Conservation (phyloP, 2,797 vertebrate genomes). For the Semotilus atromaculatus region DNA sequence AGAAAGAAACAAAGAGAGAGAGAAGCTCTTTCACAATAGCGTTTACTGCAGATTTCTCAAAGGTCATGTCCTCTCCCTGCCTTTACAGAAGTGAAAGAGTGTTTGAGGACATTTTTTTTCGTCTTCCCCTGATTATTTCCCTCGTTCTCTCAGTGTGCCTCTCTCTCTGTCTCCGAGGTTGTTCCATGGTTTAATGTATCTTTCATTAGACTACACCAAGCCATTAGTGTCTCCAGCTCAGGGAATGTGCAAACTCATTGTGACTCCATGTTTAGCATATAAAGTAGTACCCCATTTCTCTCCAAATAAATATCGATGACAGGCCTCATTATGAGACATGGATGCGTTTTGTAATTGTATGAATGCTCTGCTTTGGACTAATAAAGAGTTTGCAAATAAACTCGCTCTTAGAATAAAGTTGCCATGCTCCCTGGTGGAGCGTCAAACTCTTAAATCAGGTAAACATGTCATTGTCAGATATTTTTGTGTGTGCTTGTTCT, state of each 20-base stretch:
- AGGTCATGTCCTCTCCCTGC: slow-evolving; percentile 56
- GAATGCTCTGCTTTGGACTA: slow-evolving; percentile 76
- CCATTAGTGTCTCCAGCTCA: slow-evolving; percentile 87
- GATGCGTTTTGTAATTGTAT: slow-evolving; percentile 89
- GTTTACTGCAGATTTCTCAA: slow-evolving; percentile 46
- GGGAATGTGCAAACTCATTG: slow-evolving; percentile 89
- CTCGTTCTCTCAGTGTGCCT: slow-evolving; percentile 56
- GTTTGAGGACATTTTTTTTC: slow-evolving; percentile 75
- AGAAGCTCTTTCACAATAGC: slow-evolving; percentile 39
- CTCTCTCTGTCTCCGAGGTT: slow-evolving; percentile 78
- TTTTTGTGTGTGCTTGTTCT: background rate
- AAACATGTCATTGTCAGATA: background rate
- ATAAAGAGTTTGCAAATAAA: slow-evolving; percentile 78
- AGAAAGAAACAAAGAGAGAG: slow-evolving; percentile 45
- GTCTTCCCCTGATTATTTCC: slow-evolving; percentile 74
- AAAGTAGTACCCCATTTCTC: slow-evolving; percentile 85
- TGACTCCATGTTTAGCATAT: slow-evolving; percentile 88
- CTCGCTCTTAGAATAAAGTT: slow-evolving; percentile 60
- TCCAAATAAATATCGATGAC: slow-evolving; percentile 89
- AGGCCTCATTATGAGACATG: slow-evolving; percentile 89
- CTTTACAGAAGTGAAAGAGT: slow-evolving; percentile 60
- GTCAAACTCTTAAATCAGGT: slow-evolving; percentile 17
- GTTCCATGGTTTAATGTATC: slow-evolving; percentile 85
- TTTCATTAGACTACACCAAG: slow-evolving; percentile 94
- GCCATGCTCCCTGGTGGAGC: slow-evolving; percentile 49